phyloP scores from a whole-genome alignment of 1,140 invertebrate species.

The Anthonomus grandis region DNA sequence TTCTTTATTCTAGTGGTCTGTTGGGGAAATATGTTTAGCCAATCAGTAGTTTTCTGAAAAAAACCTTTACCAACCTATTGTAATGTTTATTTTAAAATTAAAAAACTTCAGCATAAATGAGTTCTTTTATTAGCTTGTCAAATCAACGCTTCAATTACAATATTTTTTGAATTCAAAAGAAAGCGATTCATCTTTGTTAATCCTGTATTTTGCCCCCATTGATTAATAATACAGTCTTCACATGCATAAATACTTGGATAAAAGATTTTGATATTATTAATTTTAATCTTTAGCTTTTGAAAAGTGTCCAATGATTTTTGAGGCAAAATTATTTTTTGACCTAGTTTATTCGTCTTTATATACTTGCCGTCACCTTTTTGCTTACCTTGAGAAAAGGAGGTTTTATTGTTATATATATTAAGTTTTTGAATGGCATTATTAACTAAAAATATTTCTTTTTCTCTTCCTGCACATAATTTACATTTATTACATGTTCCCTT shows the following conservation, averaged over 20 bases:
- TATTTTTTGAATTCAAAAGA: conserved; percentile 3
- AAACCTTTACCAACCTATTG: no score
- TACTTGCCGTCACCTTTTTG: neutral
- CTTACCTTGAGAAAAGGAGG: neutral
- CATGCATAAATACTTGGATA: conserved; percentile 16
- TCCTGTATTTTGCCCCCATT: conserved; percentile 10
- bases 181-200: conserved; percentile 14
- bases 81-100: no score
- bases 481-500: conserved; percentile 12
- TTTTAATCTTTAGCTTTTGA: conserved; percentile 9
- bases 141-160: conserved; percentile 4
- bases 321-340: conserved; percentile 6
- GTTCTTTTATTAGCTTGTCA: no score
- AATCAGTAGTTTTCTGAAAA: no score
- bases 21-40: no score
- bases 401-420: neutral
- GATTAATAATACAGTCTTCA: conserved; percentile 11
- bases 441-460: conserved; percentile 15
- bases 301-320: conserved; percentile 16
- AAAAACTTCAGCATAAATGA: no score
- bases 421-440: conserved; percentile 19
- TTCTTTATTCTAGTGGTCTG: no score
- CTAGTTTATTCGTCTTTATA: neutral
- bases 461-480: conserved; percentile 14
- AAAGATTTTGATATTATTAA: conserved; percentile 20